Conservation (phyloP, 2,888 invertebrate genomes). For the Orchesellides sinensis region DNA sequence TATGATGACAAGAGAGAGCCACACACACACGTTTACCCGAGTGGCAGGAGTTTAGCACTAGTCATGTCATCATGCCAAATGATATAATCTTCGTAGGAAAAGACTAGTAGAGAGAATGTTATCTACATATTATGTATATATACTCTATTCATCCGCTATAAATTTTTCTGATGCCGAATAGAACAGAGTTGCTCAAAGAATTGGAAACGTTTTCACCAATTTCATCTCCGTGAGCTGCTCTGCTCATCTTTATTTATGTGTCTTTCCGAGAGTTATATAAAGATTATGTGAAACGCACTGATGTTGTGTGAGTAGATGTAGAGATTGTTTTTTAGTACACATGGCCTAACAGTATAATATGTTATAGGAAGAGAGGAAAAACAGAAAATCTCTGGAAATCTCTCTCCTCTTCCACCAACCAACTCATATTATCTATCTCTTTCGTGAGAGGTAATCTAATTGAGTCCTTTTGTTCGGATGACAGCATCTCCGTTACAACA, state of each 20-base stretch:
- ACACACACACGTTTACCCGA: conserved; percentile 29
- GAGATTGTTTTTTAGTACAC: conserved; percentile 9
- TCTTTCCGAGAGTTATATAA: conserved; percentile 40
- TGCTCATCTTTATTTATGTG: neutral
- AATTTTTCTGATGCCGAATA: conserved; percentile 2
- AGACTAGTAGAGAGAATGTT: conserved; percentile 27
- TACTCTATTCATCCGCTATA: conserved; percentile 32
- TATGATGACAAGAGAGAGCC: conserved; percentile 34
- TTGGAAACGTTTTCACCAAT: conserved; percentile 47
- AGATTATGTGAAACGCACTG: conserved; percentile 46
- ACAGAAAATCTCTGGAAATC: conserved; percentile 11
- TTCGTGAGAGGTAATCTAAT: conserved; percentile 60
- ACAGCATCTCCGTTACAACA: conserved; percentile 56
- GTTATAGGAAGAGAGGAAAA: neutral
- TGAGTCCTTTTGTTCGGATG: conserved; percentile 64
- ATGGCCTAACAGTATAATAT: neutral
- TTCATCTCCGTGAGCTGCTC: neutral
- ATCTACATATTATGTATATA: conserved; percentile 7
- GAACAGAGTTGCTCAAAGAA: conserved; percentile 26
- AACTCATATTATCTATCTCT: conserved; percentile 36
- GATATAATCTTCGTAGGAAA: conserved; percentile 44
- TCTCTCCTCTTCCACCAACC: neutral
- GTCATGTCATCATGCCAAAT: conserved; percentile 60
- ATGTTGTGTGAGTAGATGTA: neutral
- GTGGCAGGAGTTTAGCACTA: conserved; percentile 17